Percentiles rank a stretch among this genome's conserved stretches.
Conservation (phyloP, 2,113 vertebrate genomes). For the Cromileptes altivelis region DNA sequence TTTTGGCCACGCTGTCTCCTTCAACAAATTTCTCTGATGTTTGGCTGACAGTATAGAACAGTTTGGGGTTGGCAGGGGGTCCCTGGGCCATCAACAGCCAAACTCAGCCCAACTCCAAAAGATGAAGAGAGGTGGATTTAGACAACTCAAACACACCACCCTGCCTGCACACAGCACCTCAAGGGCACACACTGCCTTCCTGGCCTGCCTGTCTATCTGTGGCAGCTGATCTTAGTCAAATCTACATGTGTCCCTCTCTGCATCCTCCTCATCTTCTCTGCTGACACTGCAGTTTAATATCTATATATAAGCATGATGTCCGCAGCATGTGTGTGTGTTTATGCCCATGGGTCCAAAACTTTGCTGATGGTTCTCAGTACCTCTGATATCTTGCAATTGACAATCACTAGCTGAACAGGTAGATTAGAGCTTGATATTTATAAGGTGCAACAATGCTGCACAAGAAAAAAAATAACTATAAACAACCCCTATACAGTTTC, state of each 20-base stretch:
- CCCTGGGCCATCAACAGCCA: conserved; percentile 62
- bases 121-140: conserved; percentile 71
- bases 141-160: conserved; percentile 53
- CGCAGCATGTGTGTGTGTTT: conserved; percentile 20
- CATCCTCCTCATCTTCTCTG: conserved; percentile 62
- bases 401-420: neutral
- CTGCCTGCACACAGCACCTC: conserved; percentile 63
- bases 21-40: conserved; percentile 66
- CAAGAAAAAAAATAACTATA: neutral
- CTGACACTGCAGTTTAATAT: conserved; percentile 73
- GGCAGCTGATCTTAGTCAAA: conserved; percentile 74
- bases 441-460: neutral
- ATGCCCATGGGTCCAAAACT: conserved; percentile 1
- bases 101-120: conserved; percentile 60
- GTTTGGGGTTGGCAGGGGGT: conserved; percentile 55
- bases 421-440: neutral
- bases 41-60: conserved; percentile 67
- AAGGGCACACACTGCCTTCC: conserved; percentile 62
- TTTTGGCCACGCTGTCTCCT: conserved; percentile 55
- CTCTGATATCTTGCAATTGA: conserved; percentile 13
- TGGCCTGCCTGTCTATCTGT: conserved; percentile 63
- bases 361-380: conserved; percentile 16
- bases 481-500: too few relatives aligned
- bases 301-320: conserved; percentile 43
- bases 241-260: conserved; percentile 58